Percentiles rank a stretch among this genome's conserved stretches.
These are phyloP conservation scores for Maniola hyperantus DNA, from an alignment of 2,888 invertebrate genomes.

Conservation along the genomic window DNA sequence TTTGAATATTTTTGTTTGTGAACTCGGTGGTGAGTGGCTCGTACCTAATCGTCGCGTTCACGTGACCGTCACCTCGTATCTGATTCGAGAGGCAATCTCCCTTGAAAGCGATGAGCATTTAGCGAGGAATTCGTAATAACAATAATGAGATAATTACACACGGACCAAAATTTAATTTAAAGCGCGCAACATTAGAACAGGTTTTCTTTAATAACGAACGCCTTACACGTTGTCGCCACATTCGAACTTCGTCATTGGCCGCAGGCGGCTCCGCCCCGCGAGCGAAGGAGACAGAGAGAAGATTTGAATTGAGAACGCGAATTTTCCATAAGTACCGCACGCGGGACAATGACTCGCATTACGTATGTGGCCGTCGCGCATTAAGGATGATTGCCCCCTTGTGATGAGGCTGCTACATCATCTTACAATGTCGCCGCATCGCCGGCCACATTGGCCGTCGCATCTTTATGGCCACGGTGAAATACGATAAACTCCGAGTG, in stretches of 20 bases:
- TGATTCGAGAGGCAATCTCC: constrained; percentile 68
- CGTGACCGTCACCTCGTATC: constrained; percentile 61
- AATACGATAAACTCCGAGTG: constrained; percentile 76
- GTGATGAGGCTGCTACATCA: constrained; percentile 81
- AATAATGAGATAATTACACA: constrained; percentile 83
- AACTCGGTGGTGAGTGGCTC: constrained; percentile 10
- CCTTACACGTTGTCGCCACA: constrained; percentile 81
- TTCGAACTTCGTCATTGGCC: constrained; percentile 79
- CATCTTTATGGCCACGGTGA: constrained; percentile 74
- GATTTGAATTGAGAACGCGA: constrained; percentile 83
- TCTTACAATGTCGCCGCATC: constrained; percentile 68
- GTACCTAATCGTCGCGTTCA: constrained; percentile 36
- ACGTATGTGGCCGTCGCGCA: constrained; percentile 81
- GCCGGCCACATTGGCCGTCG: constrained; percentile 68
- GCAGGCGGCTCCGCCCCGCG: constrained; percentile 80
- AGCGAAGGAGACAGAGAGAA: constrained; percentile 79
- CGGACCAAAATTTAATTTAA: constrained; percentile 82
- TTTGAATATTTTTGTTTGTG: constrained; percentile 15
- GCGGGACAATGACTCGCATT: constrained; percentile 83
- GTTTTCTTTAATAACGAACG: constrained; percentile 82
- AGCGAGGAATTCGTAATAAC: constrained; percentile 80
- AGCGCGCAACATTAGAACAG: constrained; percentile 82
- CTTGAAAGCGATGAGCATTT: constrained; percentile 78
- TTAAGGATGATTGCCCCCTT: constrained; percentile 82
- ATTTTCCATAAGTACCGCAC: constrained; percentile 82